A percentile compares a stretch with the other conserved stretches of the same genome.
Conservation (phyloP, 2,888 invertebrate species). For the Pristionchus entomophagus region DNA sequence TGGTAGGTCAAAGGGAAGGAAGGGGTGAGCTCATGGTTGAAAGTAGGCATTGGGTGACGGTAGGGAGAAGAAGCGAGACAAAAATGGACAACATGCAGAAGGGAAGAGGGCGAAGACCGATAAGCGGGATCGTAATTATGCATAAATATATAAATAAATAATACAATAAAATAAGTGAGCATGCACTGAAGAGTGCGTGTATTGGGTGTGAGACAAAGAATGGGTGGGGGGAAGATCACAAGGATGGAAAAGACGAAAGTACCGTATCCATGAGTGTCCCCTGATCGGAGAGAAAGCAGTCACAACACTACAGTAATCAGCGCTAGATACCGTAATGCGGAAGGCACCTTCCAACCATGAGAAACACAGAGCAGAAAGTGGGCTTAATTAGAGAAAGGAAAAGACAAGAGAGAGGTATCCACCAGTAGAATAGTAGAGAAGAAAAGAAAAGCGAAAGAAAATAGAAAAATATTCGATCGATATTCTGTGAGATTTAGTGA, state of each 20-base stretch:
- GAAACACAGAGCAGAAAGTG: slow-evolving; percentile 22
- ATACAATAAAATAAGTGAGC: slow-evolving; percentile 22
- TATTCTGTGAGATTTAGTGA: background rate
- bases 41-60: background rate
- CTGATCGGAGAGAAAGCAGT: background rate
- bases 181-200: slow-evolving; percentile 23
- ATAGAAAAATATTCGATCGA: background rate
- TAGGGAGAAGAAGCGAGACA: background rate
- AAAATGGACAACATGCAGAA: slow-evolving; percentile 23
- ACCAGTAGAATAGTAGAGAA: background rate
- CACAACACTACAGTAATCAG: slow-evolving; percentile 24
- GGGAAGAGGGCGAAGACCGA: background rate
- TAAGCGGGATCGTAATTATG: background rate
- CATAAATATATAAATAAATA: slow-evolving; percentile 29
- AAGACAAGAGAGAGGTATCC: background rate
- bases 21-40: slow-evolving; percentile 9
- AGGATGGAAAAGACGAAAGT: background rate
- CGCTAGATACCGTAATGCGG: slow-evolving; percentile 8
- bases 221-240: slow-evolving; percentile 10
- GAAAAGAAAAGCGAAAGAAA: background rate
- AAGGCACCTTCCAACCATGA: background rate
- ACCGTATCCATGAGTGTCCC: background rate
- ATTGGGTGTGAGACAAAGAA: slow-evolving; percentile 5
- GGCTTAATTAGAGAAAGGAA: background rate
- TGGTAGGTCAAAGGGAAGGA: background rate